Evolutionary conservation across 2,113 vertebrate species (phyloP).

Genomic region (Euleptes europaea): DNA sequence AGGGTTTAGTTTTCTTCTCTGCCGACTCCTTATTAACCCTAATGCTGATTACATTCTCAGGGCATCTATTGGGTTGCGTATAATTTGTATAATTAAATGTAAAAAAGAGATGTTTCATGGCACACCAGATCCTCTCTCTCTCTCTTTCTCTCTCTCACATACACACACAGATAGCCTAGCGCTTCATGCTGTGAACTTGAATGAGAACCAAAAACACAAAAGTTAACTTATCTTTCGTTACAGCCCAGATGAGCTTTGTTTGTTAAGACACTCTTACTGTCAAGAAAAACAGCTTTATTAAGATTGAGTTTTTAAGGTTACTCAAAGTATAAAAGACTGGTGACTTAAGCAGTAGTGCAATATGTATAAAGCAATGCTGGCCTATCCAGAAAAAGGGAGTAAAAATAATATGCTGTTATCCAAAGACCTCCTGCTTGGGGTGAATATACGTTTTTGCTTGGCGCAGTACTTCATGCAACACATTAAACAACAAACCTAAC

Average conservation of each 20-base stretch:
- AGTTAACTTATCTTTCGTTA: conserved; percentile 75
- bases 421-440: conserved; percentile 56
- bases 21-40: conserved; percentile 53
- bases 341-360: conserved; percentile 55
- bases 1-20: conserved; percentile 30
- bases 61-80: conserved; percentile 64
- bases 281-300: conserved; percentile 79
- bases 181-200: conserved; percentile 76
- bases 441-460: background rate
- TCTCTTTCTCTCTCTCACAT: background rate
- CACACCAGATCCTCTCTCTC: conserved; percentile 64
- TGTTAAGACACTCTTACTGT: conserved; percentile 76
- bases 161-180: background rate
- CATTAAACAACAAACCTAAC: conserved; percentile 6
- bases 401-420: conserved; percentile 70
- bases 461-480: background rate
- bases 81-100: conserved; percentile 81
- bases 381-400: conserved; percentile 66
- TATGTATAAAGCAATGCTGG: conserved; percentile 66
- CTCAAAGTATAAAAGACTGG: conserved; percentile 67
- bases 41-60: conserved; percentile 66
- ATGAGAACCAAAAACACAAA: conserved; percentile 77
- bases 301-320: conserved; percentile 75
- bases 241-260: conserved; percentile 74
- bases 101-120: conserved; percentile 72